Conservation (phyloP, 2,113 vertebrate species). For the Ammospiza caudacuta region DNA sequence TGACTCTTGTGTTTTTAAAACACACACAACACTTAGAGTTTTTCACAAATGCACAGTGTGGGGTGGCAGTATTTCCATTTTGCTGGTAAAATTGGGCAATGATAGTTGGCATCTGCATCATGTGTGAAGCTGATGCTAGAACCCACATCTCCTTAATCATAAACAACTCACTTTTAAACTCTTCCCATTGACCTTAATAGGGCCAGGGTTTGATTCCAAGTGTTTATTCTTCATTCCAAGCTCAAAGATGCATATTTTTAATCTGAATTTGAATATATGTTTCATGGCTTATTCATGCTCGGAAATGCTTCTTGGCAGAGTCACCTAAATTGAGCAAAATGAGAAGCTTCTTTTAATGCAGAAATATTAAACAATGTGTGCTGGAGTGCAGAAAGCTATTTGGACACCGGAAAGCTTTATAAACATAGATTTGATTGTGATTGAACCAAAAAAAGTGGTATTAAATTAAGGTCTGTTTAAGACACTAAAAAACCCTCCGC, state of each 20-base stretch:
- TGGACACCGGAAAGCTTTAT: conserved; percentile 66
- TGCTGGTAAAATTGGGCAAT: not conserved
- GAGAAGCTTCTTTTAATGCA: conserved; percentile 59
- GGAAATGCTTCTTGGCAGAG: conserved; percentile 58
- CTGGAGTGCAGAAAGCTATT: conserved; percentile 64
- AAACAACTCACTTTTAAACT: conserved; percentile 4
- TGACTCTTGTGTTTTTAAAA: not conserved
- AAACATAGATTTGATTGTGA: conserved; percentile 64
- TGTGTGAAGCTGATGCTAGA: not conserved
- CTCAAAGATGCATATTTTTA: conserved; percentile 42
- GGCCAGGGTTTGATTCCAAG: conserved; percentile 30
- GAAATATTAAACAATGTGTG: conserved; percentile 65
- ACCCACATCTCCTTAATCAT: not conserved
- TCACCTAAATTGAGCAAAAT: conserved; percentile 47
- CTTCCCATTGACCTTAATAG: conserved; percentile 15
- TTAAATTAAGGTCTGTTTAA: conserved; percentile 61
- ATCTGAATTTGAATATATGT: conserved; percentile 63
- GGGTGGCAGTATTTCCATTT: not conserved
- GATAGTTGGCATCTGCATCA: not conserved
- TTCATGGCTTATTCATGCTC: conserved; percentile 57
- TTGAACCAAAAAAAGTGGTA: conserved; percentile 60
- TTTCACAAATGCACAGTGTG: not conserved
- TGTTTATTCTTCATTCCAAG: conserved; percentile 41
- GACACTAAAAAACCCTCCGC: not conserved
- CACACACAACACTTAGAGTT: not conserved